Evolutionary conservation across 1,140 invertebrate genomes (phyloP).

Genomic region (Andricus grossulariae): DNA sequence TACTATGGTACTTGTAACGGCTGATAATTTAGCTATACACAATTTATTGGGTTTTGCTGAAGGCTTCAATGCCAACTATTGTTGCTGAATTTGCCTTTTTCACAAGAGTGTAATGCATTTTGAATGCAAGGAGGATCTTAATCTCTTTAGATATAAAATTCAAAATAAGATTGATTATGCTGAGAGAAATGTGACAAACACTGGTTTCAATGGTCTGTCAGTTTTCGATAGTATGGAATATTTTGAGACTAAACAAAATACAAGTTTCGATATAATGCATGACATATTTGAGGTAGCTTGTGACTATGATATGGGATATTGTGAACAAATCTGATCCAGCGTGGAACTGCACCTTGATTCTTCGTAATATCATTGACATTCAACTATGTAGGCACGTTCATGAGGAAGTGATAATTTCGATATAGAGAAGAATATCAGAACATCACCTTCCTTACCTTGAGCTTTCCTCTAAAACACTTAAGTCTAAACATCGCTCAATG

Average conservation of each 20-base stretch:
- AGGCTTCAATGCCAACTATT: not conserved
- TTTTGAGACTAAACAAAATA: not conserved
- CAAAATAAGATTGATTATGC: not conserved
- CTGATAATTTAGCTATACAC: not conserved
- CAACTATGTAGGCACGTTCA: constrained; percentile 1
- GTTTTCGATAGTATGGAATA: not conserved
- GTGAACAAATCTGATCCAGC: not conserved
- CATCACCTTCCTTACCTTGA: constrained; percentile 44
- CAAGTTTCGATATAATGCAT: not conserved
- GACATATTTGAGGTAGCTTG: not conserved
- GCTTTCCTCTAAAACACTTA: not conserved
- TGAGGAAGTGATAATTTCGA: constrained; percentile 6
- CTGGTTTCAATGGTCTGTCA: not conserved
- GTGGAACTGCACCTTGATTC: not conserved
- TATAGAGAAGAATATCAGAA: constrained; percentile 35
- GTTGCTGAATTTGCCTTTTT: not conserved
- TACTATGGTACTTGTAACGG: not conserved
- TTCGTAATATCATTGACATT: not conserved
- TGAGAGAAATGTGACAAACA: not conserved
- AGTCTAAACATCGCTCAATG: constrained; percentile 33
- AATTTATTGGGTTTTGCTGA: not conserved
- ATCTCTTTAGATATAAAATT: not conserved
- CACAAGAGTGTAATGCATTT: not conserved
- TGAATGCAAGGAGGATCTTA: not conserved
- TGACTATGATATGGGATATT: not conserved